A percentile compares a stretch with the other conserved stretches of the same genome.
Evolutionary conservation across 2,888 invertebrate genomes (phyloP).

Genomic region (Neuroscelio doddi): DNA sequence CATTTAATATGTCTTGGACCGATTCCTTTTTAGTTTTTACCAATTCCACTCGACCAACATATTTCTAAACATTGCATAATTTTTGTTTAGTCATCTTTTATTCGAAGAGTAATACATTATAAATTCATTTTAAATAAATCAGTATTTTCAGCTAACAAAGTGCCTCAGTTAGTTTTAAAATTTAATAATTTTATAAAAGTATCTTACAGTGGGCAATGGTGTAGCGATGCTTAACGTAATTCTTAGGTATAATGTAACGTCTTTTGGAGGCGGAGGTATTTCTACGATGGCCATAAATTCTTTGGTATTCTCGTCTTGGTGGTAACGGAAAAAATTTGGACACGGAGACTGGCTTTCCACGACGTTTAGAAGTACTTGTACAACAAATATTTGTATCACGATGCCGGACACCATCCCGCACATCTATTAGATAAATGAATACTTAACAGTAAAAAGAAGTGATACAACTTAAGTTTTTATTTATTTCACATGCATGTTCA

Average conservation of each 20-base stretch:
- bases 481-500: too few relatives aligned
- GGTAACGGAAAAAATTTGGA: conserved; percentile 58
- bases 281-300: conserved; percentile 57
- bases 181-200: background rate
- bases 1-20: conserved; percentile 52
- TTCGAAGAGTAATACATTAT: too few relatives aligned
- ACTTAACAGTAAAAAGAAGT: too few relatives aligned
- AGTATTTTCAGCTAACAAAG: too few relatives aligned
- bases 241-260: conserved; percentile 51
- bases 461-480: too few relatives aligned
- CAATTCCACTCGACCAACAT: conserved; percentile 62
- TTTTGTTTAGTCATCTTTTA: too few relatives aligned
- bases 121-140: background rate
- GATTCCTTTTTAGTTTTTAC: conserved; percentile 56
- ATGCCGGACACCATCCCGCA: conserved; percentile 36
- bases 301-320: conserved; percentile 43
- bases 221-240: conserved; percentile 54
- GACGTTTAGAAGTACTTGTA: conserved; percentile 24
- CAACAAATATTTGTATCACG: conserved; percentile 16
- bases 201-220: conserved; percentile 57
- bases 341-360: conserved; percentile 51
- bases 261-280: conserved; percentile 54
- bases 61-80: conserved; percentile 50
- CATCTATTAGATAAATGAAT: conserved; percentile 12
- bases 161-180: too few relatives aligned